Percentiles rank a stretch among this genome's conserved stretches.
phyloP scores from a whole-genome alignment of 2,113 vertebrate species.

The Hystrix brachyura region DNA sequence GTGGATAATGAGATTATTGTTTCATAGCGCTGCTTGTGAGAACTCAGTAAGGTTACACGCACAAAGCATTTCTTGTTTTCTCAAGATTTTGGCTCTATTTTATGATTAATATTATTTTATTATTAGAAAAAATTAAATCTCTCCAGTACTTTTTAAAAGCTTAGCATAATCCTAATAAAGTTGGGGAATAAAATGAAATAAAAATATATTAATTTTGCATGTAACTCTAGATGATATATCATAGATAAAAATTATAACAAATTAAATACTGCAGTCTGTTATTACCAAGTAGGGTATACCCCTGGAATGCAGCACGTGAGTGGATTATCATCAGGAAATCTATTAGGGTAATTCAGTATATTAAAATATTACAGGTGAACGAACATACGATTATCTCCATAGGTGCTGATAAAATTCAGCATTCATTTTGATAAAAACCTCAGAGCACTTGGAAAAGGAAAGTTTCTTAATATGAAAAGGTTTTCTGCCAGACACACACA shows the following conservation, averaged over 20 bases:
- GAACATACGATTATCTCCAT: conserved; percentile 65
- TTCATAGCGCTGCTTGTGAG: background rate
- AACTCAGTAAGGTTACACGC: background rate
- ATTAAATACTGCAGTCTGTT: conserved; percentile 27
- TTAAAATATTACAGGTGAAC: conserved; percentile 71
- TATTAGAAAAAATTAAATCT: conserved; percentile 41
- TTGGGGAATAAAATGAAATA: conserved; percentile 54
- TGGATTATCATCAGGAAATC: conserved; percentile 70
- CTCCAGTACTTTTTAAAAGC: conserved; percentile 32
- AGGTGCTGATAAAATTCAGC: conserved; percentile 50
- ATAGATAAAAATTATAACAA: conserved; percentile 63
- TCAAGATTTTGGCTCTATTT: background rate
- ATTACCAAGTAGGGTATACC: conserved; percentile 52
- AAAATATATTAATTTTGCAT: conserved; percentile 57
- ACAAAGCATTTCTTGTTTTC: background rate
- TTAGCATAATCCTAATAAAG: conserved; percentile 33
- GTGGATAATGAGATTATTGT: conserved; percentile 52
- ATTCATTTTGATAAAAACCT: conserved; percentile 36
- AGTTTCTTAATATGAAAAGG: background rate
- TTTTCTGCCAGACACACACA: background rate
- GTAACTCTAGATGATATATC: conserved; percentile 23
- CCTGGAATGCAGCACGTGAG: conserved; percentile 35
- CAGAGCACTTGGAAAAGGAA: background rate
- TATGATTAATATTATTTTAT: conserved; percentile 42
- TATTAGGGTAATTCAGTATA: conserved; percentile 71